Conservation (phyloP, 2,113 vertebrate genomes). For the Dipodomys ordii region DNA sequence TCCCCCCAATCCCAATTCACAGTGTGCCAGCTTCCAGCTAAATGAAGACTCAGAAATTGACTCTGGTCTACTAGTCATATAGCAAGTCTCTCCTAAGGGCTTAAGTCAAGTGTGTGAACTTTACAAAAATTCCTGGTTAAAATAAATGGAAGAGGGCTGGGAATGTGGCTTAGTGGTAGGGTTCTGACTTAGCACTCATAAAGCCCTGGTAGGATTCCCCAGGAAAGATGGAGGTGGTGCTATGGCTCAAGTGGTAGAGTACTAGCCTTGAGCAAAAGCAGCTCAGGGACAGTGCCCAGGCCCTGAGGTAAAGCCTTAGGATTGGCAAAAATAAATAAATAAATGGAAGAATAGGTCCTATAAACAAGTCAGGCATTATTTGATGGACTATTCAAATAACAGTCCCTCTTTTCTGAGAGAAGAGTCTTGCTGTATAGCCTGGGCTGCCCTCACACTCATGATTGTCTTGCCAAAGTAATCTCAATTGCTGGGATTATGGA, state of each 20-base stretch:
- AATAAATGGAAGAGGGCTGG: neutral
- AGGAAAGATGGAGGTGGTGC: too few relatives aligned
- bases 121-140: slow-evolving; percentile 1
- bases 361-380: neutral
- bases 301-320: too few relatives aligned
- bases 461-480: neutral
- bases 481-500: neutral
- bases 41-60: neutral
- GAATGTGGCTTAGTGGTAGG: too few relatives aligned
- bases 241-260: too few relatives aligned
- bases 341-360: neutral
- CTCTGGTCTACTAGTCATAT: neutral
- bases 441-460: too few relatives aligned
- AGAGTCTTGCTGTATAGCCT: neutral
- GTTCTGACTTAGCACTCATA: too few relatives aligned
- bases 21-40: neutral
- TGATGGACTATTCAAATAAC: neutral
- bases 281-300: too few relatives aligned
- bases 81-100: neutral
- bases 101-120: slow-evolving; percentile 2
- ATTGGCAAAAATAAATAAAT: neutral
- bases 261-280: too few relatives aligned
- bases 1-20: neutral
- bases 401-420: neutral
- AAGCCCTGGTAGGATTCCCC: too few relatives aligned